Conservation (phyloP, 2,888 invertebrate species). For the Druceiella hillmani region DNA sequence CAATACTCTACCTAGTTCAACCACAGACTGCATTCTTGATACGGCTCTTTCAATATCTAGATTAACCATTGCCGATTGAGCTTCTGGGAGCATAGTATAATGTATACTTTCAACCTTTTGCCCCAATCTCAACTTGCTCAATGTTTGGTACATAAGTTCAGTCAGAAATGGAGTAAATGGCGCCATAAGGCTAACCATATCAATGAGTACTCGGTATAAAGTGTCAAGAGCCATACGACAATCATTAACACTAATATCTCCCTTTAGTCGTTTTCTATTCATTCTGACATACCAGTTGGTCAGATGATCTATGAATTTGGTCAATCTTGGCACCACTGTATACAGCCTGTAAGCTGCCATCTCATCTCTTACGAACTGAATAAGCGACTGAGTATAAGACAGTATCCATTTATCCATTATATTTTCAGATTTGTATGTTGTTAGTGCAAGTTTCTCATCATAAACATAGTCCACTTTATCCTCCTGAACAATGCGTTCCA, state of each 20-base stretch:
- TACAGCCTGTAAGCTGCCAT: conserved; percentile 94
- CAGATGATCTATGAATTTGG: conserved; percentile 94
- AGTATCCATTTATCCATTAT: conserved; percentile 98
- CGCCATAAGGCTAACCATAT: conserved; percentile 90
- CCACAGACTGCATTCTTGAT: conserved; percentile 87
- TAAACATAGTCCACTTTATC: conserved; percentile 51
- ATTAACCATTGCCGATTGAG: conserved; percentile 68
- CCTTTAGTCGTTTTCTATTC: conserved; percentile 93
- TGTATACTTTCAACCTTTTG: conserved; percentile 75
- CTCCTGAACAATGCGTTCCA: conserved; percentile 72
- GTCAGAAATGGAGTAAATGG: conserved; percentile 97
- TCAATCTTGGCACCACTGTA: conserved; percentile 89
- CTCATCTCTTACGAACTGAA: conserved; percentile 83
- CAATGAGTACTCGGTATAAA: conserved; percentile 80
- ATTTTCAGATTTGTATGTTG: conserved; percentile 47
- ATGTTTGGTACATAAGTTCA: conserved; percentile 89
- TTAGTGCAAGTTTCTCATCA: conserved; percentile 43
- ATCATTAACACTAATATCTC: conserved; percentile 77
- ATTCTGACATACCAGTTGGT: conserved; percentile 99
- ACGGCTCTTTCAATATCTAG: conserved; percentile 85
- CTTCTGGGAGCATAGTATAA: conserved; percentile 82
- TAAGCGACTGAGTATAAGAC: conserved; percentile 91
- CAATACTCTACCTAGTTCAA: conserved; percentile 89
- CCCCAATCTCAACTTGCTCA: conserved; percentile 60
- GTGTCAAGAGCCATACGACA: conserved; percentile 82